A percentile compares a stretch with the other conserved stretches of the same genome.
Conservation (phyloP, 2,113 vertebrate species). For the Loxodonta africana region DNA sequence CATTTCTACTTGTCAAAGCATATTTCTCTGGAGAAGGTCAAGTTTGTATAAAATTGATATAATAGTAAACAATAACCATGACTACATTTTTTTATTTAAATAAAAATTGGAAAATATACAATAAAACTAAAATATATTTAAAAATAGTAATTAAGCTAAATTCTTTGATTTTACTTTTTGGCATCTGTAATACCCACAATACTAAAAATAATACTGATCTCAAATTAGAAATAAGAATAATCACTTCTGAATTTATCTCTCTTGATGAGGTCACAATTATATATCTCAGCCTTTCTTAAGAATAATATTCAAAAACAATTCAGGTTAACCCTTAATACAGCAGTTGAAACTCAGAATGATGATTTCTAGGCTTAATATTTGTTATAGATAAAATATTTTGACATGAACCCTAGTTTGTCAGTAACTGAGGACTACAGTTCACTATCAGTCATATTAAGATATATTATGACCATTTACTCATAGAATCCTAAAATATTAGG, state of each 20-base stretch:
- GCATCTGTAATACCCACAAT: not conserved
- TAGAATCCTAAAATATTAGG: not conserved
- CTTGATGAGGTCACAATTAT: not conserved
- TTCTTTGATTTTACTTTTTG: not conserved
- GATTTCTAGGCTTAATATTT: not conserved
- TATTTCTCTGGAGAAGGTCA: conserved; percentile 68
- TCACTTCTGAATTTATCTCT: not conserved
- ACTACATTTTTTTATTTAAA: conserved; percentile 25
- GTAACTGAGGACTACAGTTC: not conserved
- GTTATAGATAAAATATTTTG: not conserved
- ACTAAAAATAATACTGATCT: not conserved
- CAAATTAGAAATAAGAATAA: conserved; percentile 42
- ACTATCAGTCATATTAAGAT: not conserved
- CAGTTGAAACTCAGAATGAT: not conserved
- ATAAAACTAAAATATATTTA: not conserved
- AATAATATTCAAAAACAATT: conserved; percentile 43
- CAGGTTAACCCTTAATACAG: not conserved
- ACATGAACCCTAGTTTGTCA: not conserved
- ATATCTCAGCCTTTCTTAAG: not conserved
- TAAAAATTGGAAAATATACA: not conserved
- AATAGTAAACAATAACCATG: conserved; percentile 31
- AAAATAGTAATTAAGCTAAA: not conserved
- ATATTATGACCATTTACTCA: not conserved
- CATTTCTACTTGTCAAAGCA: conserved; percentile 66
- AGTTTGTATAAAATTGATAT: conserved; percentile 58